Evolutionary conservation across 2,113 vertebrate species (phyloP).

Genomic region (Microtus montanus): DNA sequence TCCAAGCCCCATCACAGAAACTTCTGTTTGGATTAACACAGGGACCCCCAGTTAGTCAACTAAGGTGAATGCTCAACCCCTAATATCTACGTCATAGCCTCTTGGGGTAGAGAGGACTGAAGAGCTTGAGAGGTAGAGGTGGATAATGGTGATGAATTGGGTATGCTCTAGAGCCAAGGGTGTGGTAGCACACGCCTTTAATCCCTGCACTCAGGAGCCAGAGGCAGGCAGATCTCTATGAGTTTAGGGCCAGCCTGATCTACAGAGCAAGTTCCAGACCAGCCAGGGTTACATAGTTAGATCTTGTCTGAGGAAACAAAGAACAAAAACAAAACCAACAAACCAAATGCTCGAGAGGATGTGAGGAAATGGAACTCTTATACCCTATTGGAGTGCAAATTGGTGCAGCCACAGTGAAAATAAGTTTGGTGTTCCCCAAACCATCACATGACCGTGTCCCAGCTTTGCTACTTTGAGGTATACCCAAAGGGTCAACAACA

Average conservation of each 20-base stretch:
- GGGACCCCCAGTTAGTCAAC: neutral
- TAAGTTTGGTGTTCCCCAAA: neutral
- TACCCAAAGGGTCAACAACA: neutral
- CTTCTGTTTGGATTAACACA: neutral
- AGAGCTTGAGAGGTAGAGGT: neutral
- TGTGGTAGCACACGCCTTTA: neutral
- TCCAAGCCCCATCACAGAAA: neutral
- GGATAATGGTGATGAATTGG: neutral
- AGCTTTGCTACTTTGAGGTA: neutral
- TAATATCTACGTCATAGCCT: neutral
- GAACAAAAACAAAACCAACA: neutral
- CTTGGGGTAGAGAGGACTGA: neutral
- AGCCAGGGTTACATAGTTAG: neutral
- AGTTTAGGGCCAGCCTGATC: neutral
- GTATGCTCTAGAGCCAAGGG: neutral
- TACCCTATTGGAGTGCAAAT: neutral
- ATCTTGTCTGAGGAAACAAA: neutral
- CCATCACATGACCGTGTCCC: neutral
- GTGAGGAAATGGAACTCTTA: neutral
- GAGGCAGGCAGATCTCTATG: neutral
- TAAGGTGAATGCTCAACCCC: neutral
- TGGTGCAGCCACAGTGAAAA: neutral
- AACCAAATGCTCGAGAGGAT: neutral
- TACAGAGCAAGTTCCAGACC: too few relatives aligned
- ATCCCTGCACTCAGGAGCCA: neutral